These are phyloP conservation scores for Colistium nudipinnis DNA, from an alignment of 2,113 vertebrate genomes.

Conservation along the genomic window DNA sequence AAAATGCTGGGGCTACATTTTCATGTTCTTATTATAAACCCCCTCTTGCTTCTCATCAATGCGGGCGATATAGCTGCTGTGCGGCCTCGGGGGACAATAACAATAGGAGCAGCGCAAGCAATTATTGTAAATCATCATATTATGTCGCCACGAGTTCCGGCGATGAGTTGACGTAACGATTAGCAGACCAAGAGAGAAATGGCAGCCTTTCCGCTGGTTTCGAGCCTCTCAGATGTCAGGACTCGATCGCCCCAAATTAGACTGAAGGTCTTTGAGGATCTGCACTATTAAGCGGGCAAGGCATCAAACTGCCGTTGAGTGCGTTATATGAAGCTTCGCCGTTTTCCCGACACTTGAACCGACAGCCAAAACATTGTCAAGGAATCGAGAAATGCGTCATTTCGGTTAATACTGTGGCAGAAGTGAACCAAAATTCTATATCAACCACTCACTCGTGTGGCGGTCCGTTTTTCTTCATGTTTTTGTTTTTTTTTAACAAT, in stretches of 20 bases:
- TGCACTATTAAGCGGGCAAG: neutral
- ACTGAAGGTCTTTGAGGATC: neutral
- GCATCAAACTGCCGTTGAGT: neutral
- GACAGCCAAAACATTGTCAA: too few relatives aligned
- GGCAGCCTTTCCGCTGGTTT: constrained; percentile 1
- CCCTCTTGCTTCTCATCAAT: neutral
- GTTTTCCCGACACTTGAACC: neutral
- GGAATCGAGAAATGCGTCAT: too few relatives aligned
- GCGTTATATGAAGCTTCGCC: too few relatives aligned
- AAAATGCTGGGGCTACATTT: neutral
- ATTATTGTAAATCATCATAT: neutral
- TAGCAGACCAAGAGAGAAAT: neutral
- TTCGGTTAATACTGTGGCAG: too few relatives aligned
- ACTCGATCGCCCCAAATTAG: neutral
- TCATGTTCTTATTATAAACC: neutral
- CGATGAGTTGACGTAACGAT: neutral
- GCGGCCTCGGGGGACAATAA: neutral
- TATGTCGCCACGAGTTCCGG: neutral
- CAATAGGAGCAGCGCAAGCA: neutral
- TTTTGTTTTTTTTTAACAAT: too few relatives aligned
- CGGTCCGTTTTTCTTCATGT: too few relatives aligned
- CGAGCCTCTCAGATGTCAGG: constrained; percentile 4
- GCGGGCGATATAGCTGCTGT: neutral
- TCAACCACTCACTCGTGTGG: too few relatives aligned
- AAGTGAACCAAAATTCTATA: too few relatives aligned